Evolutionary conservation across 2,888 invertebrate genomes (phyloP).

Genomic region (Falcaria lacertinaria): DNA sequence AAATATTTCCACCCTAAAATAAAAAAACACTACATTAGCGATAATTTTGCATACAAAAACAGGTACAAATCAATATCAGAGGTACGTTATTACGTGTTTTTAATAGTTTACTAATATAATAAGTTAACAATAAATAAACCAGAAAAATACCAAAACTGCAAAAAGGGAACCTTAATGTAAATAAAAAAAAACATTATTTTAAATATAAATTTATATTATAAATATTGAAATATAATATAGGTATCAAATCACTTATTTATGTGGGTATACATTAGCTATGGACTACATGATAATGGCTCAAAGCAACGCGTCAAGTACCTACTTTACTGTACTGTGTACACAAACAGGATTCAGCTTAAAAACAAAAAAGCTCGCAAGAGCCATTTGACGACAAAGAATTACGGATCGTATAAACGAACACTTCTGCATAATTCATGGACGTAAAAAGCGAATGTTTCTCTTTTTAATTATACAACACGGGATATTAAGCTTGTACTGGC

Average conservation of each 20-base stretch:
- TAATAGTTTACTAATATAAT: too few species aligned
- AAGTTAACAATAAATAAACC: too few species aligned
- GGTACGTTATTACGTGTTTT: too few species aligned
- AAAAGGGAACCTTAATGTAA: too few species aligned
- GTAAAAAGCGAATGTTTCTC: constrained; percentile 74
- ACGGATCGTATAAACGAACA: constrained; percentile 72
- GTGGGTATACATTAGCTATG: background rate
- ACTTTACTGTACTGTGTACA: constrained; percentile 22
- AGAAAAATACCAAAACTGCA: too few species aligned
- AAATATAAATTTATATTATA: too few species aligned
- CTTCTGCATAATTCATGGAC: constrained; percentile 76
- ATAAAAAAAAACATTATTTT: constrained; percentile 2
- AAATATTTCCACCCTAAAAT: constrained; percentile 94
- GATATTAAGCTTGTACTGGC: constrained; percentile 67
- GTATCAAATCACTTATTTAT: too few species aligned
- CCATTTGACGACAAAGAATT: constrained; percentile 66
- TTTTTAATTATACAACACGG: constrained; percentile 77
- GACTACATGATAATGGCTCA: constrained; percentile 15
- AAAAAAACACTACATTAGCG: background rate
- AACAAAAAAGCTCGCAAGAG: constrained; percentile 45
- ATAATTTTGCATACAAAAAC: too few species aligned
- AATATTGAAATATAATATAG: too few species aligned
- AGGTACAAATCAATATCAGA: too few species aligned
- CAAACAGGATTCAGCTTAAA: constrained; percentile 39
- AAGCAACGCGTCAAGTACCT: constrained; percentile 19